A percentile compares a stretch with the other conserved stretches of the same genome.
Conservation (phyloP, 2,113 vertebrate genomes). For the Haemorhous mexicanus region DNA sequence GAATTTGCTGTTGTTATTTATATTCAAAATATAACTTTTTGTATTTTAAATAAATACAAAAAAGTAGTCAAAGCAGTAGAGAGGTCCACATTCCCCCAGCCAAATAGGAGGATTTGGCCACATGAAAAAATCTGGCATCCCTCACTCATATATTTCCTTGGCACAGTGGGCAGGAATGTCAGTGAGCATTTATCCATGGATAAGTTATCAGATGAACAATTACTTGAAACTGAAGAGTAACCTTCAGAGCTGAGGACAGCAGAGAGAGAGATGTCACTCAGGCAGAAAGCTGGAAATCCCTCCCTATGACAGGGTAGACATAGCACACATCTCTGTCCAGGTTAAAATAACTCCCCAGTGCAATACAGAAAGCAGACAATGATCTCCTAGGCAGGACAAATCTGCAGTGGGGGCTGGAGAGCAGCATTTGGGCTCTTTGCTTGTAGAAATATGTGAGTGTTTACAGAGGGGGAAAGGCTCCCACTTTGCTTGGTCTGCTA, state of each 20-base stretch:
- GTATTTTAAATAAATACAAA: too few relatives aligned
- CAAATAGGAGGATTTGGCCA: not conserved
- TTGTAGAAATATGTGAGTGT: rapidly evolving
- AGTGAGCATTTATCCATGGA: not conserved
- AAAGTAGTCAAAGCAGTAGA: not conserved
- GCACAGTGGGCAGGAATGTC: not conserved
- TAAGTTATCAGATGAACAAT: rapidly evolving
- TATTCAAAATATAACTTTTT: not conserved
- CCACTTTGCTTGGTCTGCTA: not conserved
- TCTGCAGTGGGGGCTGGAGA: not conserved
- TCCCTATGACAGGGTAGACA: not conserved
- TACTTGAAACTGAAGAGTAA: not conserved
- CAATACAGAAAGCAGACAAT: not conserved
- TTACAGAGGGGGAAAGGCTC: not conserved
- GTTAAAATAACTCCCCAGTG: not conserved
- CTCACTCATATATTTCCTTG: not conserved
- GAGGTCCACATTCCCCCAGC: not conserved
- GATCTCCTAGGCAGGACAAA: not conserved
- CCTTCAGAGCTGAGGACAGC: not conserved
- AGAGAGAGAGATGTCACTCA: not conserved
- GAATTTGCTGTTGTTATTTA: not conserved
- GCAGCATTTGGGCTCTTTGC: not conserved
- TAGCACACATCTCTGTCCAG: not conserved
- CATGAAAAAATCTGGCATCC: not conserved
- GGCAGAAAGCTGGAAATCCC: not conserved